Base-by-base conservation (phyloP, 1,140 invertebrate species). In the Trigoniulus corallinus region DNA sequence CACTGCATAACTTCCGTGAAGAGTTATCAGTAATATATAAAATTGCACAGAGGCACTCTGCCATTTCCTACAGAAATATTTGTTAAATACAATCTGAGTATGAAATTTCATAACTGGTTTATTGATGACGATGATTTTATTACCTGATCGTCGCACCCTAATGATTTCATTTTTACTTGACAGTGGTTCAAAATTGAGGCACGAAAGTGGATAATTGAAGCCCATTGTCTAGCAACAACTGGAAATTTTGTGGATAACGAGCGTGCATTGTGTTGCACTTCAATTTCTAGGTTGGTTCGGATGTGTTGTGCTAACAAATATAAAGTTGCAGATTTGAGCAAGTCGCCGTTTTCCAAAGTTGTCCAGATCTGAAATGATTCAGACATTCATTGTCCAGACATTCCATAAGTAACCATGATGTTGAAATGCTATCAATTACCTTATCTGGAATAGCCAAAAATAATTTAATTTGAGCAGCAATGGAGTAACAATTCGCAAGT, bases 251-350 rank as follows among this genome's bases (percentile, higher is more conserved):
- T 65, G 15, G 62, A 56, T 37, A 64, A 25, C 22, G 23, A 7
- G 34, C 12, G 37, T 29, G 27, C 41, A 21, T 25, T 47, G 41
- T 7, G 22, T 21, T 12, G 51, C 15, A 44, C 43, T 27, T 50
- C 39, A 4, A 75, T 66, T 29, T 62, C 66, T 43, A 74, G 69
- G 75, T 79, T 80, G 47, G 84, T 88, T 69, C 88, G 82, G 52
- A 91, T 78, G 63, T 91, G 85, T 48, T 82, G 76, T 20, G 84
- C 82, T 56, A 92, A 73, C 39, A 89, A 73, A 64, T 81, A 91
- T 22, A 89, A 66, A 57, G 87, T 80, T 2, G 85, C 79, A 1
- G 86, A 86, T 54, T 75, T 72, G 39, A 88, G 70, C 68, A 81
- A 84, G 57, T 87, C 73, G 55, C 77, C 73, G 3, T 65, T 62